Evolutionary conservation across 2,797 vertebrate genomes (phyloP).

Genomic region (Takifugu ocellatus): DNA sequence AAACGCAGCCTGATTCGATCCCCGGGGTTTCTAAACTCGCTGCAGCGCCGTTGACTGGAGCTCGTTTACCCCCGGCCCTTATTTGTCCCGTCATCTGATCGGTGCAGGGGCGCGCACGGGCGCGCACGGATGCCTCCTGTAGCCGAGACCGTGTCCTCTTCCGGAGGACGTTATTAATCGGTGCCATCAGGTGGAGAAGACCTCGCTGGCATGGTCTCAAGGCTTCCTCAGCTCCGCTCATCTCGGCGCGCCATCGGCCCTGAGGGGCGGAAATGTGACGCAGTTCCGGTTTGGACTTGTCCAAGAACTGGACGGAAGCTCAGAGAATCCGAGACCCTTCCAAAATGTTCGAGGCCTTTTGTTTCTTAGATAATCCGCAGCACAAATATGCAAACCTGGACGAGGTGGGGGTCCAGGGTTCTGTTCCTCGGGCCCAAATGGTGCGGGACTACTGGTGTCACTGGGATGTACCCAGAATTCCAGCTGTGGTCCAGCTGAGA

Average conservation of each 20-base stretch:
- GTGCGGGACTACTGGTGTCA: constrained; percentile 29
- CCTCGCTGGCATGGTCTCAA: not conserved
- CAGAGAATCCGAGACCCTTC: no score
- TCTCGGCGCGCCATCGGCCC: no score
- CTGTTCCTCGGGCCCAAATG: no score
- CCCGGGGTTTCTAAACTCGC: not conserved
- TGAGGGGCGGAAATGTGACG: no score
- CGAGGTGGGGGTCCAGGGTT: no score
- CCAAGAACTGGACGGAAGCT: no score
- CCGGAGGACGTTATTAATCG: constrained; percentile 54
- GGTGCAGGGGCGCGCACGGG: no score
- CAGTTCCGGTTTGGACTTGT: no score
- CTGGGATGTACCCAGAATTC: constrained; percentile 14
- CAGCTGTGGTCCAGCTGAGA: constrained; percentile 8
- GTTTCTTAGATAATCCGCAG: no score
- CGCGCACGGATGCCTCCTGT: constrained; percentile 4
- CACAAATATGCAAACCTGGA: no score
- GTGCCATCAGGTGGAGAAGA: constrained; percentile 32
- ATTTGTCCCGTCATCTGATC: constrained; percentile 23
- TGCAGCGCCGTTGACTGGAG: constrained; percentile 19
- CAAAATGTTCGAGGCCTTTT: no score
- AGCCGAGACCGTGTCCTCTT: constrained; percentile 43
- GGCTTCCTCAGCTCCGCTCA: no score
- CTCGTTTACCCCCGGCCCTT: constrained; percentile 28
- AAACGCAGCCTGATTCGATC: constrained; percentile 25